phyloP scores from a whole-genome alignment of 2,888 invertebrate genomes.

The Himalopsyche kuldschensis region DNA sequence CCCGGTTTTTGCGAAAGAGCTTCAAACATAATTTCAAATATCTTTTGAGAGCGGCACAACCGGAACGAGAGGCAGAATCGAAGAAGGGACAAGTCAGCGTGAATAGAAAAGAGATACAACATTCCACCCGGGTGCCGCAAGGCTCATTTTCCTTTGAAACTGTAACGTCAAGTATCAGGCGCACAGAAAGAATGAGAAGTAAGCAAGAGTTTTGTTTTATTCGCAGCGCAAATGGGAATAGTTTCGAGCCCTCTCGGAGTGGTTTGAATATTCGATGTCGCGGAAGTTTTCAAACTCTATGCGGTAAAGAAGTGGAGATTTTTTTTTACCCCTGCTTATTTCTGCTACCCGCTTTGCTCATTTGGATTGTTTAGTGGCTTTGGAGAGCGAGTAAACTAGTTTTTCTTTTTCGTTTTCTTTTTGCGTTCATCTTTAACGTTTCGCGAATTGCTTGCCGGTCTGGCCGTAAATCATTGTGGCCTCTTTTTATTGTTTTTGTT shows the following conservation, averaged over 20 bases:
- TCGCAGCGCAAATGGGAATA: conserved; percentile 34
- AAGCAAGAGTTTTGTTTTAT: conserved; percentile 30
- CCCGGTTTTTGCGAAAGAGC: neutral
- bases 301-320: conserved; percentile 8
- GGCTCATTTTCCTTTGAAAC: neutral
- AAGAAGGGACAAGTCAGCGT: neutral
- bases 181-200: neutral
- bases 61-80: neutral
- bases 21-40: conserved; percentile 3
- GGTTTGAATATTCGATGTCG: conserved; percentile 35
- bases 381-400: neutral
- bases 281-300: conserved; percentile 15
- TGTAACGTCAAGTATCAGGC: neutral
- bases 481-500: neutral
- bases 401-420: neutral
- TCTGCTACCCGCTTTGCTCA: neutral
- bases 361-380: neutral
- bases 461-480: neutral
- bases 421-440: neutral
- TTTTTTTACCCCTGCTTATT: conserved; percentile 1
- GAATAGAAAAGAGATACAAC: neutral
- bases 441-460: neutral
- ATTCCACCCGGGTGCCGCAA: neutral
- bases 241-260: conserved; percentile 24
- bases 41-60: neutral